phyloP scores from a whole-genome alignment of 2,888 invertebrate genomes.

The Rhopalosiphum nymphaeae region DNA sequence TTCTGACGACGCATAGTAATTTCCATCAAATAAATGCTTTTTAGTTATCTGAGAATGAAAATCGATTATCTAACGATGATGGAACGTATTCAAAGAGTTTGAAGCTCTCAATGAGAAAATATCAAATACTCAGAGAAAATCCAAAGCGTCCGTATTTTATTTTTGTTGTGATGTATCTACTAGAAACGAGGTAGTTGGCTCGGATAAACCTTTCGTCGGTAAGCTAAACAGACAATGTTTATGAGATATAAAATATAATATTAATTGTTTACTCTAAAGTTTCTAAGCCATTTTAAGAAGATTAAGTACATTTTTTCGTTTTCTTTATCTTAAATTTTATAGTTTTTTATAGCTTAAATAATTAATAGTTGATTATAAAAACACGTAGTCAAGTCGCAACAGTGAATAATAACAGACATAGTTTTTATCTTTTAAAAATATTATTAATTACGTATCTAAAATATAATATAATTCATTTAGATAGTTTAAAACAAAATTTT shows the following conservation, averaged over 20 bases:
- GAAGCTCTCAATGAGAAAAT: neutral
- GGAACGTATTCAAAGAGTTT: slow-evolving; percentile 23
- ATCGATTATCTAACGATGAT: slow-evolving; percentile 33
- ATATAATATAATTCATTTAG: neutral
- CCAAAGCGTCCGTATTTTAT: neutral
- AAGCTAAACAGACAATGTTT: neutral
- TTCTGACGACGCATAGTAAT: slow-evolving; percentile 24
- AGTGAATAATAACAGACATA: neutral
- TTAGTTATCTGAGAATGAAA: slow-evolving; percentile 31
- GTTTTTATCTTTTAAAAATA: neutral
- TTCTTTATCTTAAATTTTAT: neutral
- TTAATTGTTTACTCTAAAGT: slow-evolving; percentile 12
- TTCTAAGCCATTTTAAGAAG: slow-evolving; percentile 9
- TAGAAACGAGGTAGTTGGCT: neutral
- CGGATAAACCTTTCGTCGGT: neutral
- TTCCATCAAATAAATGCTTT: slow-evolving; percentile 47
- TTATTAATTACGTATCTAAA: neutral
- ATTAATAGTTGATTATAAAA: neutral
- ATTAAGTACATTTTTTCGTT: slow-evolving; percentile 24
- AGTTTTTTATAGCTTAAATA: neutral
- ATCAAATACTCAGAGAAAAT: slow-evolving; percentile 12
- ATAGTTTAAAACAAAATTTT: neutral
- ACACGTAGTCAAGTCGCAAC: neutral
- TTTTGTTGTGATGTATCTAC: neutral
- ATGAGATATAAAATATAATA: slow-evolving; percentile 5